These are phyloP conservation scores for Arbacia lixula DNA, from an alignment of 53 echinoderm and acorn worm species.

Conservation along the genomic window DNA sequence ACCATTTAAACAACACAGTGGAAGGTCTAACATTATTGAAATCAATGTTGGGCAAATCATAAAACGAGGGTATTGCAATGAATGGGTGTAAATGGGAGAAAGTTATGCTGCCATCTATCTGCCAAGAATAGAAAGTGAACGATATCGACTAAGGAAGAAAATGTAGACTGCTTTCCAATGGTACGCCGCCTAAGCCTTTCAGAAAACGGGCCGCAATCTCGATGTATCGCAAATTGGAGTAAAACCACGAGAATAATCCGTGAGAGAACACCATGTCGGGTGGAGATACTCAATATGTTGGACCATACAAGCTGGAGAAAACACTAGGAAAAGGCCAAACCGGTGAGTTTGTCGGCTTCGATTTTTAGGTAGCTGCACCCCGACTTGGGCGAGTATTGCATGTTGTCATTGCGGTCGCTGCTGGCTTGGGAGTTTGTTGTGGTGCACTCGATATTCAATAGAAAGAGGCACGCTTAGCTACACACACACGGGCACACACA, in stretches of 20 bases:
- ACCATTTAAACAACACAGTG: too few species aligned
- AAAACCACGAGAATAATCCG: background rate
- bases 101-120: constrained; percentile 39
- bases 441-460: too few species aligned
- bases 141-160: constrained; percentile 17
- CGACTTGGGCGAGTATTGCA: too few species aligned
- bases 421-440: too few species aligned
- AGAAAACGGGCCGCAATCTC: background rate
- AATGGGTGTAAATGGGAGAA: background rate
- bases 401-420: too few species aligned
- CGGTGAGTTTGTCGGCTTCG: constrained; percentile 63
- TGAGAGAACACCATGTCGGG: constrained; percentile 70
- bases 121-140: background rate
- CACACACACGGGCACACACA: too few species aligned
- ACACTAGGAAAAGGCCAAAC: constrained; percentile 99
- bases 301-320: constrained; percentile 98
- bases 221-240: background rate
- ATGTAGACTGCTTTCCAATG: constrained; percentile 47
- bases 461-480: too few species aligned
- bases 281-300: constrained; percentile 95
- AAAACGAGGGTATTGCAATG: background rate
- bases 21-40: background rate
- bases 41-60: background rate
- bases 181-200: background rate
- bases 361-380: too few species aligned